Base-by-base conservation (phyloP, 2,888 invertebrate species). In the Laspeyria flexula region DNA sequence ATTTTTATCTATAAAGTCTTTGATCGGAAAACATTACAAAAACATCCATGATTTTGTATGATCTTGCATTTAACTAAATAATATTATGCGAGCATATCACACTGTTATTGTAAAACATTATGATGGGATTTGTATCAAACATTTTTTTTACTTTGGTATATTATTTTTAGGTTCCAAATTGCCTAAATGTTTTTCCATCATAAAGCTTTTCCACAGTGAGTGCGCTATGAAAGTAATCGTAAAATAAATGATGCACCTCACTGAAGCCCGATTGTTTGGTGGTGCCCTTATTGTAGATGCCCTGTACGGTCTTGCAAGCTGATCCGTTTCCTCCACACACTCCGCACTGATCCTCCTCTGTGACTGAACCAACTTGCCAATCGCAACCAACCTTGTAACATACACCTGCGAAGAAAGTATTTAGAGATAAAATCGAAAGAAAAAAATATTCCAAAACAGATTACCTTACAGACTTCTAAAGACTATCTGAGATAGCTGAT, bases 301-400 rank as follows among this genome's bases (percentile, higher is more conserved):
- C 96, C 31, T 95, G 95, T 38, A 96, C 94, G 21, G 95, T 96
- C 72, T 95, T 95, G 82, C 98, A 98, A 54, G 95, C 95, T 11
- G 95, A 95, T 7, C 97, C 97, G 77, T 96, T 95, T 3, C 98
- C 98, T 68, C 96, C 96, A 78, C 98, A 98, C 42, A 97, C 93
- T 4, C 98, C 97, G 80, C 98, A 98, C 38, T 95, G 94, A 85
- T 98, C 98, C 75, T 97, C 97, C 69, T 95, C 93, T 23, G 95
- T 93, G 43, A 94, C 94, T 0, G 97, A 97, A 76, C 96, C 96
- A 39, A 98, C 95, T 44, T 94, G 88, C 97, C 97, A 97, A 88
- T 98, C 97, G 88, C 98, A 98, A n/a, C 97, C 97, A 43, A 98
- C 96, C 90, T 95, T 95, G 95, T 97, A 93, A 75, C 94, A 93